Evolutionary conservation across 2,888 invertebrate genomes (phyloP), one percentile per base, ranked within the genome.

Genomic region (Metalampra italica): DNA sequence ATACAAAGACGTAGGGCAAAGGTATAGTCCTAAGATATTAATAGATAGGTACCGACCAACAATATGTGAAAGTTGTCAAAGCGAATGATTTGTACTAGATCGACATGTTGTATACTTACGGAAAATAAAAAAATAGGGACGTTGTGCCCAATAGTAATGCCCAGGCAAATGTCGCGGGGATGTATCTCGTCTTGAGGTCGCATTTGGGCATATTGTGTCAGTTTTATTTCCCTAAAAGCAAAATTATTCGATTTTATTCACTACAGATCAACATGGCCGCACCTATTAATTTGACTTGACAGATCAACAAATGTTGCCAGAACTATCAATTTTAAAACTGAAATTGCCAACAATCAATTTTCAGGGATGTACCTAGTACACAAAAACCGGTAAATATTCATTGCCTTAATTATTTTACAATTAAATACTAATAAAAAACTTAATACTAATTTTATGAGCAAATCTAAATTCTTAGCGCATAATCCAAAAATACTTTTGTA

Each of bases 161-260:
- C 99, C 99, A 99, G 82, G 99, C 98, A 92, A 98, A 97, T 79
- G 97, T 96, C 90, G 98, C 98, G 89, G 99, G 99, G 92, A 98
- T 94, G 91, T 96, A 97, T 92, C 97, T 96, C 90, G 97, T 97
- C 91, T 96, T 96, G 87, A 96, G 94, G 92, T 97, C 97, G 92
- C 97, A 97, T 95, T 95, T 96, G 93, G 97, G 96, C 97, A 97
- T 97, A 88, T 90, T 90, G 90, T 88, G 82, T 83, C 77, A 84
- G 84, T 86, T 85, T 77, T 77, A 72, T 71, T 76, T 77, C 77
- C 81, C 71, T 81, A 87, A 83, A 88, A 83, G 75, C 78, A 81
- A 85, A 83, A 50, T 73, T 79, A 78, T 69, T 78, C 69, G 69
- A 80, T 80, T 84, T 88, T 83, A 84, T 83, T 86, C 81, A 74